Base-by-base conservation (phyloP, 2,113 vertebrate species). In the Halichoeres trimaculatus region DNA sequence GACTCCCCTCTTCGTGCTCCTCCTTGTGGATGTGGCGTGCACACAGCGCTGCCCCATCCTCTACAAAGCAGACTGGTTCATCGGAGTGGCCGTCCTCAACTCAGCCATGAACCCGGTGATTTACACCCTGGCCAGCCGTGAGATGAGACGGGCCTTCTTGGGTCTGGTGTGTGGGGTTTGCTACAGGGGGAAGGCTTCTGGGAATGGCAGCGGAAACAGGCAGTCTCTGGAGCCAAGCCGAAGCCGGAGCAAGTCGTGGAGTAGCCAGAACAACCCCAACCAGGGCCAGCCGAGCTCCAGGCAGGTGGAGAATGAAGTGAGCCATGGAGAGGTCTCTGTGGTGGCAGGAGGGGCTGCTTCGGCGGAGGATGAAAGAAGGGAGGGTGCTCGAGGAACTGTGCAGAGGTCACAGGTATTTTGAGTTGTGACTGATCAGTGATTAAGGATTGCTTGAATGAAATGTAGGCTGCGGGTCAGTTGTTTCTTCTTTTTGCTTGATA, bases 21-120 rank as follows among this genome's bases (percentile, higher is more conserved):
- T 99, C 55, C 94, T 99, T 59, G 87, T 96, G 0, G 98, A 99
- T 0, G 97, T 99, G 81, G 96, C 97, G 17, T 98, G 96, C 70
- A 70, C 60, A 72, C 90, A 90, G 71, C 89, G 89, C 41, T 98
- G 95, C 10, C 41, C 88, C 0, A 50, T 99, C 74, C 91, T 99
- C 12, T 96, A 95, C 82, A 89, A 94, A 69, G 95, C 94, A 0
- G 88, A 96, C 58, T 98, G 96, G 95, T 99, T 99, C 85, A 95
- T 99, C 26, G 92, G 89, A 2, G 70, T 98, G 80, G 98, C 97
- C 0, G 95, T 97, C 68, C 93, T 98, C 76, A 99, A 99, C 89
- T 99, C 97, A 0, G 97, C 96, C 61, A 95, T 98, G 95, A 99
- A 99, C 76, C 98, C 98, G 0, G 40, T 99, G 61, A 99, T 99